Evolutionary conservation across 2,113 vertebrate genomes (phyloP).

Genomic region (Rostratula benghalensis): DNA sequence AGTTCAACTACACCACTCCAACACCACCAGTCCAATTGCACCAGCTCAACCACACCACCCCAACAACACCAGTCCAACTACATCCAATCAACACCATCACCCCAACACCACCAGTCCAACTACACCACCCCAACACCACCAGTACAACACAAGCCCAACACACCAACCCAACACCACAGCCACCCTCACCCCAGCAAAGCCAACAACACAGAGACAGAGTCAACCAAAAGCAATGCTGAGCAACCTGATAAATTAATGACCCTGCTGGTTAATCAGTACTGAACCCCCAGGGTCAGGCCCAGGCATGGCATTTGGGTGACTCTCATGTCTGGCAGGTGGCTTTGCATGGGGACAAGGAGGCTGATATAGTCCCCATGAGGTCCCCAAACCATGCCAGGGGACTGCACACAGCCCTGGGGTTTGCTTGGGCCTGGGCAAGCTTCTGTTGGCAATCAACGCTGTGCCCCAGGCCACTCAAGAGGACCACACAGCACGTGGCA

Average conservation of each 20-base stretch:
- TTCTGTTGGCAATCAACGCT: neutral
- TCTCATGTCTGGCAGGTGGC: neutral
- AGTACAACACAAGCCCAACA: neutral
- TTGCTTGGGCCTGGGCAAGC: neutral
- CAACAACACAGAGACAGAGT: neutral
- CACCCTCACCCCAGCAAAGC: neutral
- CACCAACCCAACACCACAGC: neutral
- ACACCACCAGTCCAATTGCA: neutral
- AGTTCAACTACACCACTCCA: neutral
- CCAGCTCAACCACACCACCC: neutral
- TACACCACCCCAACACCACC: neutral
- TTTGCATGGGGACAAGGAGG: accelerated
- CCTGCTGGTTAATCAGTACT: neutral
- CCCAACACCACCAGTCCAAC: neutral
- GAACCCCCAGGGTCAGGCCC: neutral
- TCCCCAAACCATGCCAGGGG: neutral
- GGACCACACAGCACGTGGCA: accelerated
- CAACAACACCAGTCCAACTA: neutral
- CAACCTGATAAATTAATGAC: neutral
- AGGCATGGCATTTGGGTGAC: neutral
- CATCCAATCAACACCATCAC: neutral
- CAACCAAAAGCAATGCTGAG: neutral
- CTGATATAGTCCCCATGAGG: accelerated
- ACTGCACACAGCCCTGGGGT: accelerated
- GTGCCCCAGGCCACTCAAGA: neutral